These are phyloP conservation scores for Magallana nippona DNA, from an alignment of 2,888 invertebrate genomes.

Conservation along the genomic window DNA sequence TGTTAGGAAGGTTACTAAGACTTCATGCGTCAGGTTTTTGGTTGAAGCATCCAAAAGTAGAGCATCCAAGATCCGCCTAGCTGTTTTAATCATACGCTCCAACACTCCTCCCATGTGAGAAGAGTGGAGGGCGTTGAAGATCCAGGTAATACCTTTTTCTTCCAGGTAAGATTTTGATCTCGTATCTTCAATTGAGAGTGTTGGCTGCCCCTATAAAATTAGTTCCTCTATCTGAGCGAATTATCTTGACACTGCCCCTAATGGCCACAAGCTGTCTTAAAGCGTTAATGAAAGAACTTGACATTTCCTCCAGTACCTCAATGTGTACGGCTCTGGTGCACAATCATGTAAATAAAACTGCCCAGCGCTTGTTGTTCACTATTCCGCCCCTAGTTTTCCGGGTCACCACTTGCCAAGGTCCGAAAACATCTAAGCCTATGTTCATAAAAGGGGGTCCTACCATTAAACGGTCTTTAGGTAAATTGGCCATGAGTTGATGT, in stretches of 20 bases:
- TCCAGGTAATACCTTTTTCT: constrained; percentile 45
- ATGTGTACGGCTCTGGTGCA: constrained; percentile 51
- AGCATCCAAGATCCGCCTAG: constrained; percentile 50
- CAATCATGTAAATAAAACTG: constrained; percentile 52
- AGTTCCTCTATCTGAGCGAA: constrained; percentile 53
- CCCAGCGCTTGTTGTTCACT: constrained; percentile 51
- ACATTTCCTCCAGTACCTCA: constrained; percentile 54
- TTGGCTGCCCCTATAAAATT: constrained; percentile 52
- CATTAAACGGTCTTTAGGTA: constrained; percentile 49
- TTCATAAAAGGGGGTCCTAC: constrained; percentile 47
- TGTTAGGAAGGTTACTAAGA: constrained; percentile 43
- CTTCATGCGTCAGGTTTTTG: constrained; percentile 40
- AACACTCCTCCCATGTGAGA: constrained; percentile 52
- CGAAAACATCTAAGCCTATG: constrained; percentile 54
- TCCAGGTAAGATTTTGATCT: constrained; percentile 35
- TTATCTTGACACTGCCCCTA: constrained; percentile 43
- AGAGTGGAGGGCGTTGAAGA: constrained; percentile 50
- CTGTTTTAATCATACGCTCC: constrained; percentile 49
- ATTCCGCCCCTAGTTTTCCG: constrained; percentile 49
- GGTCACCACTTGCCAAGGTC: constrained; percentile 51
- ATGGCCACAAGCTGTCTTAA: constrained; percentile 49
- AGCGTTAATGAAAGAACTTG: constrained; percentile 53
- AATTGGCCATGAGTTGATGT: constrained; percentile 55
- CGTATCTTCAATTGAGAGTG: constrained; percentile 44
- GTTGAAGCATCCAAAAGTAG: constrained; percentile 37